A percentile compares a stretch with the other conserved stretches of the same genome.
phyloP scores from a whole-genome alignment of 2,888 invertebrate genomes.

The Notodonta ziczac region DNA sequence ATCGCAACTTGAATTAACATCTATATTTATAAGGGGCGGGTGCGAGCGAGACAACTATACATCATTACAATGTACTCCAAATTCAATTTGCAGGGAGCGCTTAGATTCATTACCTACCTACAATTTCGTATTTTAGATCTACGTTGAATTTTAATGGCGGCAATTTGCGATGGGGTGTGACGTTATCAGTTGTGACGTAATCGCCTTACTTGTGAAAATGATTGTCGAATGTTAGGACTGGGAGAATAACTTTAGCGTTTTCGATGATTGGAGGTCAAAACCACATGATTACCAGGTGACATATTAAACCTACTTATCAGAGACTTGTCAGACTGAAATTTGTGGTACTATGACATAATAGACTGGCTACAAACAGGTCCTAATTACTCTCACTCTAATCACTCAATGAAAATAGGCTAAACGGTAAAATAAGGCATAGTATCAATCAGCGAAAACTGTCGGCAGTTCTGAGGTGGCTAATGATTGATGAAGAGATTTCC shows the following conservation, averaged over 20 bases:
- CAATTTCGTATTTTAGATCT: constrained; percentile 62
- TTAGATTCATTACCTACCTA: constrained; percentile 54
- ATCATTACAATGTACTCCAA: constrained; percentile 47
- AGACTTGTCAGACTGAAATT: no score
- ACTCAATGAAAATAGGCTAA: background rate
- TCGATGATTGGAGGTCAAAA: constrained; percentile 5
- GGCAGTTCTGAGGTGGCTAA: constrained; percentile 14
- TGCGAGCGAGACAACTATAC: constrained; percentile 35
- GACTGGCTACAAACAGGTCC: no score
- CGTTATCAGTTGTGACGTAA: constrained; percentile 54
- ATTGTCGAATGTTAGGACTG: constrained; percentile 38
- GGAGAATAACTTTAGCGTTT: background rate
- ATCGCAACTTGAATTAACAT: constrained; percentile 28
- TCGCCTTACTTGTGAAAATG: constrained; percentile 40
- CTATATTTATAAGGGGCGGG: constrained; percentile 36
- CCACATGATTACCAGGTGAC: background rate
- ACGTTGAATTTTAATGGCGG: constrained; percentile 64
- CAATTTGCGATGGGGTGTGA: constrained; percentile 63
- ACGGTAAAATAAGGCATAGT: background rate
- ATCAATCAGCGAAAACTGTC: constrained; percentile 1
- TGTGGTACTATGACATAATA: no score
- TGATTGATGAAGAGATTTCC: constrained; percentile 27
- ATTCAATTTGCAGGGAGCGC: constrained; percentile 50
- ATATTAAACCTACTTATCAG: no score
- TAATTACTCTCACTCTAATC: no score